phyloP scores from a whole-genome alignment of 2,797 vertebrate genomes.

The Numenius phaeopus region DNA sequence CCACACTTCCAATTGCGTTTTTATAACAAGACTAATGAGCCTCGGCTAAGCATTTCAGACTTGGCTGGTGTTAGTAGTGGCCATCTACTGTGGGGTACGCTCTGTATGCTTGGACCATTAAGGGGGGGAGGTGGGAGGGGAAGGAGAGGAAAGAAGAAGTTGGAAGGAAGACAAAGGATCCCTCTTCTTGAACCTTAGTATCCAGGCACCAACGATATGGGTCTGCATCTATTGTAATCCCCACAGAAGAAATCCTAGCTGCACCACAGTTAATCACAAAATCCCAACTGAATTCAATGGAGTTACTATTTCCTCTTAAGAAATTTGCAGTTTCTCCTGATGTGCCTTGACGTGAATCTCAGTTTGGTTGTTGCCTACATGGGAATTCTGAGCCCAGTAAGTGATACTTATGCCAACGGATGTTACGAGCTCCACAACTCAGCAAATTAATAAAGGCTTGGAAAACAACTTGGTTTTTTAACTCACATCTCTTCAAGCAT shows the following conservation, averaged over 20 bases:
- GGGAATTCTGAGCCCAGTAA: not conserved
- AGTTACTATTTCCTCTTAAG: not conserved
- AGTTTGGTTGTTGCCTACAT: not conserved
- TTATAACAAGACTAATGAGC: constrained; percentile 24
- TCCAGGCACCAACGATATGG: rapidly evolving
- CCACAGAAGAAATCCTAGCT: not conserved
- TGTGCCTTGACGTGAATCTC: not conserved
- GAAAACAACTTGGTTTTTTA: not conserved
- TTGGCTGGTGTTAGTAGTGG: not conserved
- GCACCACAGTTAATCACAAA: not conserved
- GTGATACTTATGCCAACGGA: not conserved
- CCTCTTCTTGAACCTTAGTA: not conserved
- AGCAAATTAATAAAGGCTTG: not conserved
- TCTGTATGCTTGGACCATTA: not conserved
- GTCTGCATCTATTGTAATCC: not conserved
- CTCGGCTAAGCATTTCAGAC: not conserved
- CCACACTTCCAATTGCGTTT: not conserved
- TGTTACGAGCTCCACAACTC: not conserved
- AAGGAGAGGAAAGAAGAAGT: not conserved
- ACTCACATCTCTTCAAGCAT: not conserved
- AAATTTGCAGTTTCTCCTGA: not conserved
- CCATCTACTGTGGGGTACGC: not conserved
- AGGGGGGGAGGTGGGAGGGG: not conserved
- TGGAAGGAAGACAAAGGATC: not conserved
- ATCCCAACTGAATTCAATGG: not conserved